Base-by-base conservation (phyloP, 2,888 invertebrate species). In the Drosophila nr. medialis region DNA sequence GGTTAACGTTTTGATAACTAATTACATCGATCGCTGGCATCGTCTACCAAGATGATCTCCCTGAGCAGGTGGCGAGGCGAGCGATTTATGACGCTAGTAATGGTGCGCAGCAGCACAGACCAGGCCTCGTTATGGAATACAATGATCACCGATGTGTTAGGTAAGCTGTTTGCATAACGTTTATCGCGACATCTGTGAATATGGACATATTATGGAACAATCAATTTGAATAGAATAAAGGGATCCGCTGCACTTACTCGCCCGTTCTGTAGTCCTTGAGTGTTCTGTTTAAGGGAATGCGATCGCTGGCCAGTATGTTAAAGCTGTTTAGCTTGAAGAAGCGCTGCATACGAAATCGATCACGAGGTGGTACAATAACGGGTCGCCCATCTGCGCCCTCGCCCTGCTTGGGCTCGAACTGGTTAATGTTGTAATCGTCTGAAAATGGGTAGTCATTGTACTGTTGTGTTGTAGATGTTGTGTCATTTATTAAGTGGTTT, bases 71-170 rank as follows among this genome's bases (percentile, higher is more conserved):
- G 91, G 18, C 93, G 92, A 0, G 99, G 98, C 2, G 99, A 98
- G 80, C 99, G 94, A 91, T 96, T 95, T 68, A 99, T 96, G 49
- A 98, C 98, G 87, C 98, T 99, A 94, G 98, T 97, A 32, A 99
- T 96, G 1, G 99, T 99, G 63, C 99, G 94, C 86, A 99, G 94
- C 15, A 99, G 94, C 0, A 99, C 99, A 4, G 99, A 99, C 98
- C 98, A 99, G 0, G 99, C 99, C 93, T 99, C 99, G 92, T 99
- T 99, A 92, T 99, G 99, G 92, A 99, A 99, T 1, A 99, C 99
- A 79, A 99, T 98, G 60, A 99, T 96, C 21, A 99, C 95, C 77
- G 97, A 97, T 0, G 98, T 97, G 77, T 95, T 96, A 0, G 99
- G 99, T 63, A 99, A 93, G 59, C 94, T 94, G 71, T 94, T 93